phyloP scores from a whole-genome alignment of 2,888 invertebrate genomes.

The Crepidodera aurea region DNA sequence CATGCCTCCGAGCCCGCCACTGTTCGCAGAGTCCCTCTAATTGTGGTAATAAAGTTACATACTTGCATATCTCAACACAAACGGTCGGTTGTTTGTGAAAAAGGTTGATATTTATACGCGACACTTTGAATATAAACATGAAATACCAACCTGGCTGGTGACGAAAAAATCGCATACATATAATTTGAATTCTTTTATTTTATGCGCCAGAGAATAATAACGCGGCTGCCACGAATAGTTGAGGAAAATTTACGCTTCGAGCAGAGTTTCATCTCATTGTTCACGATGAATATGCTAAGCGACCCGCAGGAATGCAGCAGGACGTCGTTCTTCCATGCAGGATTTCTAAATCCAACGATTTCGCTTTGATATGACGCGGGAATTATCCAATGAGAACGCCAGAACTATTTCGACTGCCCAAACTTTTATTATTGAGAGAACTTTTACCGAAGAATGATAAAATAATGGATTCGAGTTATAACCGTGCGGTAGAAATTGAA shows the following conservation, averaged over 20 bases:
- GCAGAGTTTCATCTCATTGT: constrained; percentile 59
- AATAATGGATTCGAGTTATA: too few relatives aligned
- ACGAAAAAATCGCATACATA: constrained; percentile 62
- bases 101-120: constrained; percentile 59
- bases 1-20: constrained; percentile 8
- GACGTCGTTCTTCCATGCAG: constrained; percentile 48
- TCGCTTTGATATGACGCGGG: constrained; percentile 42
- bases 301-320: constrained; percentile 50
- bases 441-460: too few relatives aligned
- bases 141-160: constrained; percentile 60
- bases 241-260: constrained; percentile 61
- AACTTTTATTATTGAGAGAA: background rate
- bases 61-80: constrained; percentile 51
- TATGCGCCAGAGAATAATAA: constrained; percentile 59
- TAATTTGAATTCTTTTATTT: constrained; percentile 63
- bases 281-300: constrained; percentile 61
- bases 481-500: too few relatives aligned
- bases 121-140: constrained; percentile 62
- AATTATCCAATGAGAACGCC: constrained; percentile 33
- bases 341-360: constrained; percentile 42
- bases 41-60: constrained; percentile 56
- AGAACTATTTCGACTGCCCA: constrained; percentile 21
- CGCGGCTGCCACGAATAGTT: constrained; percentile 62
- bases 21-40: constrained; percentile 52
- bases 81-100: constrained; percentile 46